These are phyloP conservation scores for Sebastes nivosus DNA, from an alignment of 2,797 vertebrate species.

Conservation along the genomic window DNA sequence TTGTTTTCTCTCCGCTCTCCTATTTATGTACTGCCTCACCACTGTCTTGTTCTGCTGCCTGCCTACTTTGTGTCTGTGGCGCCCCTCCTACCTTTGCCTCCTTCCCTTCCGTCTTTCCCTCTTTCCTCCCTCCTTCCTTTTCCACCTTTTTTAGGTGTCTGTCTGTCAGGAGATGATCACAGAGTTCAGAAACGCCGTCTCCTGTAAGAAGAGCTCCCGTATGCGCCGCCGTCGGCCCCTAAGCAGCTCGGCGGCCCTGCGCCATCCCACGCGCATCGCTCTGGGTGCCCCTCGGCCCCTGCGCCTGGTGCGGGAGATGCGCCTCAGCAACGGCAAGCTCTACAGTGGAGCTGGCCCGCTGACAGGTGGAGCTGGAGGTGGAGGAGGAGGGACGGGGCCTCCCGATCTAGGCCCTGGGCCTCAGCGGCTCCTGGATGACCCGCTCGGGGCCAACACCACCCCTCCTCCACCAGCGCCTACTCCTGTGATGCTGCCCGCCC, in stretches of 20 bases:
- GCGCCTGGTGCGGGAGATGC: constrained; percentile 90
- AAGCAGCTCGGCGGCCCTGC: constrained; percentile 76
- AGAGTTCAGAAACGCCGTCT: constrained; percentile 91
- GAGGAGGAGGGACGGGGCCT: constrained; percentile 53
- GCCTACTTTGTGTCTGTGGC: constrained; percentile 68
- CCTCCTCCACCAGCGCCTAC: constrained; percentile 76
- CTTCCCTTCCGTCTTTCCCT: constrained; percentile 34
- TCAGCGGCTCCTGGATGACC: constrained; percentile 85
- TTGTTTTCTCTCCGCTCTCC: constrained; percentile 36
- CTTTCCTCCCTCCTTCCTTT: constrained; percentile 44
- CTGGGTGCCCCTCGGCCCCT: constrained; percentile 86
- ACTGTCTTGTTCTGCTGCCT: constrained; percentile 70
- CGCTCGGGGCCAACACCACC: constrained; percentile 77
- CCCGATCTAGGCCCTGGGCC: constrained; percentile 83
- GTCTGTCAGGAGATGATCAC: constrained; percentile 95
- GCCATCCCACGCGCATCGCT: constrained; percentile 83
- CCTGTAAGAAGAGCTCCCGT: constrained; percentile 92
- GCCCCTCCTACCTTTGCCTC: constrained; percentile 55
- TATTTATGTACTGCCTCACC: constrained; percentile 58
- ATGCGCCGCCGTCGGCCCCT: constrained; percentile 86
- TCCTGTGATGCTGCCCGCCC: constrained; percentile 74
- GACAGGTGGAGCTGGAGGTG: constrained; percentile 76
- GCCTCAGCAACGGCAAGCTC: constrained; percentile 93
- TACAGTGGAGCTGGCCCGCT: constrained; percentile 87
- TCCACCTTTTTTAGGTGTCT: constrained; percentile 82